Percentiles rank a stretch among this genome's conserved stretches.
Evolutionary conservation across 2,888 invertebrate species (phyloP).

Genomic region (Gari tellinella): DNA sequence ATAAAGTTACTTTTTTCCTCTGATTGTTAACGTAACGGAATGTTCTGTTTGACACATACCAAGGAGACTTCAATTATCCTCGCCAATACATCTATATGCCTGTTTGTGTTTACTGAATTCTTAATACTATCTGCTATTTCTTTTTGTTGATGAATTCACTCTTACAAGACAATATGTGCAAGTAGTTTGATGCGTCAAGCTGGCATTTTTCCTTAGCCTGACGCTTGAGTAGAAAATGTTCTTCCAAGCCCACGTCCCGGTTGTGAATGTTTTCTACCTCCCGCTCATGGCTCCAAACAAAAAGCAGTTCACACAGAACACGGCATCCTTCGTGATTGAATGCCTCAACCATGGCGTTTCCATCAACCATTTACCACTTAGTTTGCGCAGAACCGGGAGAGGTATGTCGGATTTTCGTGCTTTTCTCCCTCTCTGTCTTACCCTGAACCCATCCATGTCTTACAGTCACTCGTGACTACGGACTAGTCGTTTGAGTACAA

Average conservation of each 20-base stretch:
- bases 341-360: slow-evolving; percentile 23
- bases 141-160: slow-evolving; percentile 2
- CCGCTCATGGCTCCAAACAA: slow-evolving; percentile 11
- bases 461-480: no score
- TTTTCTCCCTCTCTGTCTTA: no score
- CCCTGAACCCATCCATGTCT: no score
- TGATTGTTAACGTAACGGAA: no score
- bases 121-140: neutral
- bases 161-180: slow-evolving; percentile 6
- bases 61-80: no score
- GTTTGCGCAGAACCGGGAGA: no score
- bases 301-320: slow-evolving; percentile 17
- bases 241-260: slow-evolving; percentile 14
- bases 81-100: no score
- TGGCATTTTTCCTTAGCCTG: slow-evolving; percentile 13
- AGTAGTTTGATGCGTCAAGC: slow-evolving; percentile 7
- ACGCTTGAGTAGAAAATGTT: slow-evolving; percentile 17
- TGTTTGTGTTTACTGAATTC: neutral
- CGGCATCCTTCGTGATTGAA: slow-evolving; percentile 17
- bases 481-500: no score
- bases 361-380: slow-evolving; percentile 11
- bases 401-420: no score
- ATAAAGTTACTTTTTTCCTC: no score
- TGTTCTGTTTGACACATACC: no score
- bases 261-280: slow-evolving; percentile 13